Conservation (phyloP, 2,888 invertebrate species). For the Ennomos erosarius region DNA sequence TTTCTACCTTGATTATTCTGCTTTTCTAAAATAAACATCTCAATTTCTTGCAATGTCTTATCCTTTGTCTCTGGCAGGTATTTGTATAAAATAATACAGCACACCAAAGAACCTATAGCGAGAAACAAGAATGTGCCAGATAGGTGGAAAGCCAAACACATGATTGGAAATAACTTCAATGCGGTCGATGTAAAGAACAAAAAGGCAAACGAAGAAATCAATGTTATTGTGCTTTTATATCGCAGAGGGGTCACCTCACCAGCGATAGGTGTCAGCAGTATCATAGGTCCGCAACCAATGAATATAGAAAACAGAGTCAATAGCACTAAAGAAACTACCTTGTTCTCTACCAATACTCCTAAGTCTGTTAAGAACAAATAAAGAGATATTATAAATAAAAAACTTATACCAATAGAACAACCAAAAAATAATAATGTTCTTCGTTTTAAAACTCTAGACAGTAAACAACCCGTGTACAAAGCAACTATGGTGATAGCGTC, state of each 20-base stretch:
- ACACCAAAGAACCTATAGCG: constrained; percentile 1
- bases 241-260: constrained; percentile 20
- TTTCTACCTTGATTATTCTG: too few relatives aligned
- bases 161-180: constrained; percentile 4
- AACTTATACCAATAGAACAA: constrained; percentile 1
- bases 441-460: constrained; percentile 33
- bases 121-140: constrained; percentile 7
- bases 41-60: constrained; percentile 35
- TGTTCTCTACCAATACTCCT: constrained; percentile 13
- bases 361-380: constrained; percentile 20
- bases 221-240: constrained; percentile 17
- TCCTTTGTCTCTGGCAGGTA: constrained; percentile 32
- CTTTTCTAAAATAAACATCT: constrained; percentile 2
- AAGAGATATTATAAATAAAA: constrained; percentile 15
- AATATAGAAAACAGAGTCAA: constrained; percentile 17
- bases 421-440: constrained; percentile 19
- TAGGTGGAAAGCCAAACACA: not conserved
- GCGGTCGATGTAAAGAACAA: not conserved
- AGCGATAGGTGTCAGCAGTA: constrained; percentile 16
- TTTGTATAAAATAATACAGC: constrained; percentile 3
- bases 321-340: constrained; percentile 10
- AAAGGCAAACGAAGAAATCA: constrained; percentile 2
- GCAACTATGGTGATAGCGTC: constrained; percentile 42
- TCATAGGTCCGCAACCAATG: constrained; percentile 25
- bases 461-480: constrained; percentile 36